Evolutionary conservation across 2,888 invertebrate genomes (phyloP), one percentile per base, ranked within the genome.

Genomic region (Ptycholaimellus sp.): DNA sequence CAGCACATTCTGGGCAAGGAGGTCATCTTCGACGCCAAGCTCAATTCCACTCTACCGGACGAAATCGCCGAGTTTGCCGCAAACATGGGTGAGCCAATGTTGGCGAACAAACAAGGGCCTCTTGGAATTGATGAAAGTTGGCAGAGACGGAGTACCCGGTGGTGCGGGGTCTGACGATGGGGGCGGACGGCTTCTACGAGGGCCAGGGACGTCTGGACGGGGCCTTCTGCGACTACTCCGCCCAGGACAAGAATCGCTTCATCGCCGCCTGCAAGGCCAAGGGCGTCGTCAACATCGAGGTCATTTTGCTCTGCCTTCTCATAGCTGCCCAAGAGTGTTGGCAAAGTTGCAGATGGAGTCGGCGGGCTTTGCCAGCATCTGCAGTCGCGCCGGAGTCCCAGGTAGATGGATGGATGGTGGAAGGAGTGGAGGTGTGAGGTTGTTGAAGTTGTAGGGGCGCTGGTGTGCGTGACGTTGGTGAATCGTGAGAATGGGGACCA

Each of bases 171-270:
- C 81, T 76, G 57, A 96, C 93, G 0, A 74, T 90, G 72, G 87
- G 90, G 63, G 79, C 90, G 9, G 76, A 81, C 55, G 93, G 93
- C 60, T 96, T 96, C 59, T 96, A 93, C 60, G 93, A 96, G 70
- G 85, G 83, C 22, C 90, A 93, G 65, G 87, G 81, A 16, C 71
- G 93, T 30, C 63, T 85, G 46, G 90, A 93, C 59, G 90, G 93
- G 2, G 87, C 87, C 3, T 87, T 90, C 64, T 90, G 90, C 61
- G 82, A 85, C 51, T 87, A 80, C 63, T 72, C 71, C 2, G 77
- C 79, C 56, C 62, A 68, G n/a, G 85, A 93, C 45, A 87, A 85
- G 63, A 72, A 79, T 70, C 73, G 73, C 33, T 93, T 81, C 58
- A 64, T 93, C 49, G 70, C 71, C 47, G 68, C 71, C 46, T 57